Evolutionary conservation across 2,113 vertebrate genomes (phyloP).

Genomic region (Aythya baeri): DNA sequence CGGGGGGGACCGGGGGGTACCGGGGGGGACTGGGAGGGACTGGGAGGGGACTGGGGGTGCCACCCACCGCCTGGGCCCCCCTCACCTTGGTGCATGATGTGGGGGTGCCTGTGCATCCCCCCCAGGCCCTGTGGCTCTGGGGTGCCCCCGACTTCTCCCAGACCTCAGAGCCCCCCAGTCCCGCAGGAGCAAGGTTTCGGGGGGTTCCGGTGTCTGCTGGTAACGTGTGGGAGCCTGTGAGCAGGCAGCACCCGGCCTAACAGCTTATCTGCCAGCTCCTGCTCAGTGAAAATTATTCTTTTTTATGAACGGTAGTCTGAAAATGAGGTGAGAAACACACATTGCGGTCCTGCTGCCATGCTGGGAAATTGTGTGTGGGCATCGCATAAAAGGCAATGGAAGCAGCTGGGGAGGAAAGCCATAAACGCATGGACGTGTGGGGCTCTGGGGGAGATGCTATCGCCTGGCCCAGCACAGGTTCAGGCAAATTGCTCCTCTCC

Average conservation of each 20-base stretch:
- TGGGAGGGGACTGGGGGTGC: no score
- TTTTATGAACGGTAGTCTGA: not conserved
- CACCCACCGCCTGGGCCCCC: no score
- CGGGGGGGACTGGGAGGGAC: no score
- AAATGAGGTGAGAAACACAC: not conserved
- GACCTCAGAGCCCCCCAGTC: no score
- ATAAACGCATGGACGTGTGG: fast-evolving
- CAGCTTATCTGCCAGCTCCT: not conserved
- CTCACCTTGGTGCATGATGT: fast-evolving
- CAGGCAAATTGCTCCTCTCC: not conserved
- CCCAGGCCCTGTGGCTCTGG: not conserved
- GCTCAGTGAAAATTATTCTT: not conserved
- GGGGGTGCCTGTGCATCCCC: not conserved
- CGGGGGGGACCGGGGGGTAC: no score
- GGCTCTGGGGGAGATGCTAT: not conserved
- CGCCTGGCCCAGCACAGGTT: not conserved
- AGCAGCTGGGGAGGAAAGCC: not conserved
- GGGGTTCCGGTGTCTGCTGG: not conserved
- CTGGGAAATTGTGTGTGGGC: not conserved
- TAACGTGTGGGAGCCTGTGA: fast-evolving
- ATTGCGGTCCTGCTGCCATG: fast-evolving
- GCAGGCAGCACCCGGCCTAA: not conserved
- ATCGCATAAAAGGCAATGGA: not conserved
- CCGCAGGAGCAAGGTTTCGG: fast-evolving
- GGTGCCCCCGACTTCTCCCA: not conserved